phyloP scores from a whole-genome alignment of 2,888 invertebrate genomes.

The Diachrysia chrysitis region DNA sequence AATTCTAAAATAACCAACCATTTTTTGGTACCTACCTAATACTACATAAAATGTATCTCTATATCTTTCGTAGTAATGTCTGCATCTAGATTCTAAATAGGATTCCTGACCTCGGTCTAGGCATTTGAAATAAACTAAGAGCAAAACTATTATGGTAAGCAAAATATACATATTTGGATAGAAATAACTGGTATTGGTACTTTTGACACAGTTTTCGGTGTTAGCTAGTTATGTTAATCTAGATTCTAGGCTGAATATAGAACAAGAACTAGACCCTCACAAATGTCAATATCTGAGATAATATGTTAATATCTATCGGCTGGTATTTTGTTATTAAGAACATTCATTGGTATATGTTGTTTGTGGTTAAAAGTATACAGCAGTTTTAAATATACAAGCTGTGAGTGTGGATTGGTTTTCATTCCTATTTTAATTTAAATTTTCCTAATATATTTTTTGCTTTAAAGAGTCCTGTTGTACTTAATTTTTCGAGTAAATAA shows the following conservation, averaged over 20 bases:
- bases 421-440: too few relatives aligned
- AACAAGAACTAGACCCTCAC: constrained; percentile 45
- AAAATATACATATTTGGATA: constrained; percentile 31
- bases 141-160: constrained; percentile 53
- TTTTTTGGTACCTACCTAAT: not conserved
- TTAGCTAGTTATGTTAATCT: constrained; percentile 45
- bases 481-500: too few relatives aligned
- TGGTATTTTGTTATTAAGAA: constrained; percentile 5
- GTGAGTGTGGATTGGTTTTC: not conserved
- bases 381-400: not conserved
- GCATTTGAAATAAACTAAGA: constrained; percentile 39
- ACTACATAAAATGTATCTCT: not conserved
- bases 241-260: constrained; percentile 20
- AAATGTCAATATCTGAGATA: constrained; percentile 35
- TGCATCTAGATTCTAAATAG: not conserved
- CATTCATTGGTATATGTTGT: not conserved
- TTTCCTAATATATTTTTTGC: too few relatives aligned
- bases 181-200: constrained; percentile 32
- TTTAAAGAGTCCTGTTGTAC: too few relatives aligned
- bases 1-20: not conserved
- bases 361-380: not conserved
- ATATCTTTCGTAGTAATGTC: not conserved
- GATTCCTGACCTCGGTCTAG: constrained; percentile 53
- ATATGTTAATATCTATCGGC: constrained; percentile 20
- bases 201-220: constrained; percentile 46